A percentile compares a stretch with the other conserved stretches of the same genome.
Conservation (phyloP, 2,113 vertebrate genomes). For the Osmerus mordax region DNA sequence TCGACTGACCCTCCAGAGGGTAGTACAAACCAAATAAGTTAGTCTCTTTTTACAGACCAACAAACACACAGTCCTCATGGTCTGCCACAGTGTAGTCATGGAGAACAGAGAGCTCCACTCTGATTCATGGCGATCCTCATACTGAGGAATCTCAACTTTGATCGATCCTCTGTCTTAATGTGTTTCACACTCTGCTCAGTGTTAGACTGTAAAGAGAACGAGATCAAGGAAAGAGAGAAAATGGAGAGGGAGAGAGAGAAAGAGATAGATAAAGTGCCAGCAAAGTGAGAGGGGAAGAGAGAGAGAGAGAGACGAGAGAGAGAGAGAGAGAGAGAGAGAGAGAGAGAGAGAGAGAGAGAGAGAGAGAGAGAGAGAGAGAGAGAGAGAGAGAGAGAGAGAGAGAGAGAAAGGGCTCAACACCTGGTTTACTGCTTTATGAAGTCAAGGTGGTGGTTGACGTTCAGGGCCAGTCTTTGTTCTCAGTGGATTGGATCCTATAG, state of each 20-base stretch:
- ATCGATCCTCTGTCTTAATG: slow-evolving; percentile 50
- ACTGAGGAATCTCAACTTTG: slow-evolving; percentile 35
- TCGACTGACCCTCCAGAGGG: slow-evolving; percentile 28
- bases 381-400: slow-evolving; percentile 2
- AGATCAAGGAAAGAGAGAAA: not conserved
- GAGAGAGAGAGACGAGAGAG: not conserved
- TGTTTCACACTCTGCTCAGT: slow-evolving; percentile 38
- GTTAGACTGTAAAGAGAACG: slow-evolving; percentile 7
- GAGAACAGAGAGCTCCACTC: slow-evolving; percentile 4
- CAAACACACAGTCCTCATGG: not conserved
- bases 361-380: not conserved
- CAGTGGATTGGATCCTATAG: not conserved
- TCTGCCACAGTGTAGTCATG: not conserved
- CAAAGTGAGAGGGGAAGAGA: slow-evolving; percentile 1
- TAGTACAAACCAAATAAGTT: slow-evolving; percentile 42
- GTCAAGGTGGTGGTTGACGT: slow-evolving; percentile 39
- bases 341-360: not conserved
- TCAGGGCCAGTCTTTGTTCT: slow-evolving; percentile 1
- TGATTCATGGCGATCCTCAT: slow-evolving; percentile 45
- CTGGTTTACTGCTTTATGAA: slow-evolving; percentile 43
- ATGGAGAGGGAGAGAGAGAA: not conserved
- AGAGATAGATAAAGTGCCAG: not conserved
- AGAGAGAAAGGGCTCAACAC: slow-evolving; percentile 26
- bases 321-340: slow-evolving; percentile 3
- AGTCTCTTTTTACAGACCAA: not conserved